Evolutionary conservation across 2,888 invertebrate species (phyloP).

Genomic region (Meiosimyza platycephala): DNA sequence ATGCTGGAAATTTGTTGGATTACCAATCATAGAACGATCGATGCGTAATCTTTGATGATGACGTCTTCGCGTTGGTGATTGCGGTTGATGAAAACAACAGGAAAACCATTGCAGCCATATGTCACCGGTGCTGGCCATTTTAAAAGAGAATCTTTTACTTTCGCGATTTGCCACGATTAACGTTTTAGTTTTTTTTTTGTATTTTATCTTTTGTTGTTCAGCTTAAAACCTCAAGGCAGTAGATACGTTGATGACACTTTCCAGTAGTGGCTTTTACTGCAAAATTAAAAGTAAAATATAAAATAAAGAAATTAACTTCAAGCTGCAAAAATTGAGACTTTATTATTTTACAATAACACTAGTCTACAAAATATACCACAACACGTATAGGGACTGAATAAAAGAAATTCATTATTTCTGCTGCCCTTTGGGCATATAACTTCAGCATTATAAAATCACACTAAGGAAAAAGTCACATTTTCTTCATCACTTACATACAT

Average conservation of each 20-base stretch:
- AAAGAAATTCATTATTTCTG: too few relatives aligned
- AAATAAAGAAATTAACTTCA: conserved; percentile 3
- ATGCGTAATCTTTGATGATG: conserved; percentile 78
- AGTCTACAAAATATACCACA: too few relatives aligned
- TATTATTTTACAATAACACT: too few relatives aligned
- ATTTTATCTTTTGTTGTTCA: neutral
- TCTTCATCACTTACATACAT: too few relatives aligned
- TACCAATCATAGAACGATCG: conserved; percentile 94
- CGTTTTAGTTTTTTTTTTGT: neutral
- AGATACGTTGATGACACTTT: conserved; percentile 15
- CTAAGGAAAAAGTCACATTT: too few relatives aligned
- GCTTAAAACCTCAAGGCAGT: neutral
- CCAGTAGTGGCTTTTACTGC: conserved; percentile 35
- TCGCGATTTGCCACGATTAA: conserved; percentile 40
- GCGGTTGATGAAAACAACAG: conserved; percentile 86
- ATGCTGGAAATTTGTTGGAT: conserved; percentile 95
- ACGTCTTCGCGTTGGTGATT: conserved; percentile 77
- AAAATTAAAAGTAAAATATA: neutral
- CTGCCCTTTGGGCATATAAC: too few relatives aligned
- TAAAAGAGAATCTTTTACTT: conserved; percentile 47
- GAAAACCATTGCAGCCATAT: conserved; percentile 94
- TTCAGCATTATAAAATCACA: too few relatives aligned
- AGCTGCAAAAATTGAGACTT: neutral
- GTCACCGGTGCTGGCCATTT: conserved; percentile 81
- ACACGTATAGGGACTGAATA: too few relatives aligned